These are phyloP conservation scores for Hoplostethus atlanticus DNA, from an alignment of 2,797 vertebrate species.

Conservation along the genomic window DNA sequence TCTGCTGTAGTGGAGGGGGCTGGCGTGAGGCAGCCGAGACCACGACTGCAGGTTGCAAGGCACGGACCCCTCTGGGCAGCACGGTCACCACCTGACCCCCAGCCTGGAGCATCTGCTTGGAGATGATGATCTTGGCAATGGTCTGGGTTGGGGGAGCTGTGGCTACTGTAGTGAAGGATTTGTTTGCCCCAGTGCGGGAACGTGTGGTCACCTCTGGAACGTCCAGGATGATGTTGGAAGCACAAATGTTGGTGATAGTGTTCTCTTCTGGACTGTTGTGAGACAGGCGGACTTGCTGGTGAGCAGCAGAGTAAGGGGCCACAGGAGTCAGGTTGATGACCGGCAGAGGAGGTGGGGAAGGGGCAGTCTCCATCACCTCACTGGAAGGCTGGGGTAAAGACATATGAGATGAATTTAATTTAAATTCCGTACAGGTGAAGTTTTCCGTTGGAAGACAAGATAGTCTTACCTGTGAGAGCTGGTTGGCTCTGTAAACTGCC, in stretches of 20 bases:
- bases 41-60: slow-evolving; percentile 79
- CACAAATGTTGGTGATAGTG: slow-evolving; percentile 79
- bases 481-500: slow-evolving; percentile 90
- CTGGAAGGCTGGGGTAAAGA: slow-evolving; percentile 78
- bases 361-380: slow-evolving; percentile 86
- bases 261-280: slow-evolving; percentile 78
- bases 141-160: slow-evolving; percentile 67
- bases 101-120: slow-evolving; percentile 85
- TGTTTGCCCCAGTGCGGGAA: slow-evolving; percentile 77
- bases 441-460: neutral
- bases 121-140: slow-evolving; percentile 91
- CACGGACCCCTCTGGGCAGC: slow-evolving; percentile 82
- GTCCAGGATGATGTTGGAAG: slow-evolving; percentile 81
- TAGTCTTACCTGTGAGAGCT: slow-evolving; percentile 84
- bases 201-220: slow-evolving; percentile 75
- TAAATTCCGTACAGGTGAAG: neutral
- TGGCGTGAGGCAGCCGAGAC: slow-evolving; percentile 78
- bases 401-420: neutral
- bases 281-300: slow-evolving; percentile 52
- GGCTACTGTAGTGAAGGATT: slow-evolving; percentile 38
- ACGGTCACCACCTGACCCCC: slow-evolving; percentile 87
- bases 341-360: slow-evolving; percentile 73
- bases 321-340: slow-evolving; percentile 50
- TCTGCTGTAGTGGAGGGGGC: slow-evolving; percentile 92
- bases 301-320: slow-evolving; percentile 21